A percentile compares a stretch with the other conserved stretches of the same genome.
phyloP scores from a whole-genome alignment of 2,888 invertebrate species.

The Zele albiditarsus region DNA sequence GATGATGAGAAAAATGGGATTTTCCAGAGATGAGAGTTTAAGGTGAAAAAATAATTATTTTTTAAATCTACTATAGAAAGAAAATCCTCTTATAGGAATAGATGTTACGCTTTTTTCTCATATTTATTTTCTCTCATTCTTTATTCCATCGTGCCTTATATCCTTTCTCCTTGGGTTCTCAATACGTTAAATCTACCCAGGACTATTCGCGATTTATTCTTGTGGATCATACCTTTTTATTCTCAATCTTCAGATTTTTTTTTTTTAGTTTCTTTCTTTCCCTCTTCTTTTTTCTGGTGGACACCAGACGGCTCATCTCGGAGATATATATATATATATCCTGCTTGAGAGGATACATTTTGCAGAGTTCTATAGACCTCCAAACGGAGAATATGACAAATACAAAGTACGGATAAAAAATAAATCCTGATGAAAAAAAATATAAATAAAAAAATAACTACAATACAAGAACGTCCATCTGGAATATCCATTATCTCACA shows the following conservation, averaged over 20 bases:
- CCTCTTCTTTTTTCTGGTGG: neutral
- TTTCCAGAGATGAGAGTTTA: constrained; percentile 25
- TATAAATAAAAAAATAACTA: neutral
- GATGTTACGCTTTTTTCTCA: neutral
- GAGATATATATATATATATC: neutral
- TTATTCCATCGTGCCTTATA: constrained; percentile 26
- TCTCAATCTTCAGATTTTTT: constrained; percentile 5
- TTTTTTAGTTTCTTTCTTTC: constrained; percentile 3
- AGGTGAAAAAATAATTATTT: constrained; percentile 36
- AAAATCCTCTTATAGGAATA: constrained; percentile 21
- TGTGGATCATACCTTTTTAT: constrained; percentile 32
- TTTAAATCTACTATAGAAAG: constrained; percentile 16
- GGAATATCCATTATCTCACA: constrained; percentile 13
- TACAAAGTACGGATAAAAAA: neutral
- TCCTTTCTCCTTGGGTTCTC: constrained; percentile 36
- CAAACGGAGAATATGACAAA: constrained; percentile 13
- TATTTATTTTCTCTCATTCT: neutral
- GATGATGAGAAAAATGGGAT: constrained; percentile 33
- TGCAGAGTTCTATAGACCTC: neutral
- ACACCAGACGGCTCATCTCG: neutral
- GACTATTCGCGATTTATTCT: constrained; percentile 40
- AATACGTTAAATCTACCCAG: constrained; percentile 35
- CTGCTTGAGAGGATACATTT: neutral
- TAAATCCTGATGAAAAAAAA: neutral
- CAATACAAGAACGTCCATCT: neutral